Evolutionary conservation across 2,888 invertebrate genomes (phyloP).

Genomic region (Stenotaenia linearis): DNA sequence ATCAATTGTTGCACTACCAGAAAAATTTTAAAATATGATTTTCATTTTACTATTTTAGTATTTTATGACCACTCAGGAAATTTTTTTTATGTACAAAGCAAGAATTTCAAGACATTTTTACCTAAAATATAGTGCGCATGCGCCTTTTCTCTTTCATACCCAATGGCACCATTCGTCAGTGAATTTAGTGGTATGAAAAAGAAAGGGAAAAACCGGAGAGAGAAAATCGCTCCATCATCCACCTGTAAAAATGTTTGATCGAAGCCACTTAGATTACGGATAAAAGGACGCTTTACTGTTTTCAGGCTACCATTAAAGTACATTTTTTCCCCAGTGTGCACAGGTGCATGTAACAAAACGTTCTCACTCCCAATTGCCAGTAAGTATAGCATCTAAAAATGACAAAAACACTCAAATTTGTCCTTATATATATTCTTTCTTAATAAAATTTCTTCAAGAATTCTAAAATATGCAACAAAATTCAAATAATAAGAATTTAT

Average conservation of each 20-base stretch:
- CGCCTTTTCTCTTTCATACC: background rate
- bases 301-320: background rate
- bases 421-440: background rate
- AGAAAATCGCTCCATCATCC: background rate
- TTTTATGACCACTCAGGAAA: too few species aligned
- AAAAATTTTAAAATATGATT: too few species aligned
- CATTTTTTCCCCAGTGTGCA: background rate
- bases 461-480: background rate
- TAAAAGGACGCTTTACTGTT: background rate
- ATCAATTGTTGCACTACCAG: too few species aligned
- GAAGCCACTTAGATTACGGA: background rate
- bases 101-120: background rate
- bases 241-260: background rate
- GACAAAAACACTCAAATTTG: background rate
- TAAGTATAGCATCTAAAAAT: background rate
- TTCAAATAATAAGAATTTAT: background rate
- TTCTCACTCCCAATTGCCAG: background rate
- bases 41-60: too few species aligned
- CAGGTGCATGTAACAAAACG: background rate
- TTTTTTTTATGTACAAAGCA: background rate
- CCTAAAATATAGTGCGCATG: background rate
- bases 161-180: background rate
- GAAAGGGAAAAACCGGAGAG: background rate
- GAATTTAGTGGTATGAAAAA: background rate
- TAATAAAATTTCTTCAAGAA: background rate